Percentiles rank a stretch among this genome's conserved stretches.
phyloP scores from a whole-genome alignment of 30 jellyfish, hydroid and myxozoan genomes.

The Aurelia sp. region DNA sequence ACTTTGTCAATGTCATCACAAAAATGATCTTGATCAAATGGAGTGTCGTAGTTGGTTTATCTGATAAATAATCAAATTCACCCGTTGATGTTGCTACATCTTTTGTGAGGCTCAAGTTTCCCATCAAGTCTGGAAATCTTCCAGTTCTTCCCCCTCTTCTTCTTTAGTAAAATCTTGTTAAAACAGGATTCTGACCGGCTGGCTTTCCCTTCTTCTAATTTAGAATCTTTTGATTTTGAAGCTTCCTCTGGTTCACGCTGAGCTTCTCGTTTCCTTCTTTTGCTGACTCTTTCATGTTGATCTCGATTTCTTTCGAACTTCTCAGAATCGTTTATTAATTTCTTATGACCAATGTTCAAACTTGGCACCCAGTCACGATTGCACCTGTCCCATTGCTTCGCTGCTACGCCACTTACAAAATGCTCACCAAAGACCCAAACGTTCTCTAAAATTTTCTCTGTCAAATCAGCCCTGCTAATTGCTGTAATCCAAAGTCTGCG shows the following conservation, averaged over 20 bases:
- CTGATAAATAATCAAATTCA: not conserved
- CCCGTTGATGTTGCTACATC: not conserved
- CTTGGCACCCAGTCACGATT: too few species aligned
- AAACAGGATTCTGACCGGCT: too few species aligned
- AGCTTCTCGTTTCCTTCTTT: slow-evolving; percentile 3
- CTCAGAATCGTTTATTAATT: not conserved
- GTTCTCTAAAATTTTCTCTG: too few species aligned
- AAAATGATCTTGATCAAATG: not conserved
- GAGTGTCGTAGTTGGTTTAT: not conserved
- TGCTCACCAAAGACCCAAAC: too few species aligned
- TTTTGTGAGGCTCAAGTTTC: too few species aligned
- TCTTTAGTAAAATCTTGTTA: too few species aligned
- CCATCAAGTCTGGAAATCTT: too few species aligned
- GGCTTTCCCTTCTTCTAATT: not conserved
- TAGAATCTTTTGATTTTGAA: not conserved
- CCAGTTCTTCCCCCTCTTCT: too few species aligned
- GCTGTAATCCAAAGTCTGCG: too few species aligned
- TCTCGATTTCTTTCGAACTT: not conserved
- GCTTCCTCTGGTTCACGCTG: not conserved
- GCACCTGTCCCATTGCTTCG: too few species aligned
- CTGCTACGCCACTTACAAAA: too few species aligned
- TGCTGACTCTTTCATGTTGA: not conserved
- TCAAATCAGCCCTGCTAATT: too few species aligned
- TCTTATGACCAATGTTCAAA: not conserved
- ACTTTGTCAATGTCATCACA: not conserved